Percentiles rank a stretch among this genome's conserved stretches.
phyloP scores from a whole-genome alignment of 1,140 invertebrate genomes.

The Plectrocnemia conspersa region DNA sequence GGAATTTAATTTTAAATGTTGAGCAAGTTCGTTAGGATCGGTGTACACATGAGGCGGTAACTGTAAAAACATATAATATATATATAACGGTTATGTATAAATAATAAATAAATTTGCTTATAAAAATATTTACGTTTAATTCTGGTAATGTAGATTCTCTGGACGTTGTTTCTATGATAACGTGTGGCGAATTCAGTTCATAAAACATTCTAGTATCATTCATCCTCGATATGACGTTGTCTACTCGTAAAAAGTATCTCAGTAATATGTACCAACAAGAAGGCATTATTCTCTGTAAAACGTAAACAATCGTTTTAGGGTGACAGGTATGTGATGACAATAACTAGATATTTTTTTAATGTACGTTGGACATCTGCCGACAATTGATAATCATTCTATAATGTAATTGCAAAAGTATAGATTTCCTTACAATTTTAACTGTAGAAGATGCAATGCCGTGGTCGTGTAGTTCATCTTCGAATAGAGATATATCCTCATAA shows the following conservation, averaged over 20 bases:
- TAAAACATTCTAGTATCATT: slow-evolving; percentile 92
- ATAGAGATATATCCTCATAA: slow-evolving; percentile 89
- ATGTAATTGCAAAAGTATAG: not conserved
- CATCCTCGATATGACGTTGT: slow-evolving; percentile 82
- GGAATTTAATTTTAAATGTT: slow-evolving; percentile 20
- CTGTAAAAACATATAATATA: slow-evolving; percentile 22
- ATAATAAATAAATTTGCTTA: not conserved
- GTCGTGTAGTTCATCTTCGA: slow-evolving; percentile 98
- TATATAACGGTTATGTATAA: not conserved
- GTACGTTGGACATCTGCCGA: too few species aligned
- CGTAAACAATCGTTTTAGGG: too few species aligned
- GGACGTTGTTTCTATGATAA: slow-evolving; percentile 72
- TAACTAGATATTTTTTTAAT: too few species aligned
- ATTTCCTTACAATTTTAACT: slow-evolving; percentile 86
- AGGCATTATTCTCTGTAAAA: slow-evolving; percentile 90
- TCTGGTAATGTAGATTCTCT: slow-evolving; percentile 66
- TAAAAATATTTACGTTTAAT: slow-evolving; percentile 46
- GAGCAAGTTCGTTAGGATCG: slow-evolving; percentile 26
- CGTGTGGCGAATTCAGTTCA: slow-evolving; percentile 68
- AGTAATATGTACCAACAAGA: slow-evolving; percentile 87
- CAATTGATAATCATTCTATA: not conserved
- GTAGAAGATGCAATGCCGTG: slow-evolving; percentile 87
- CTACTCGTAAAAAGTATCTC: slow-evolving; percentile 90
- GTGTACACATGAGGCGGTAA: slow-evolving; percentile 21
- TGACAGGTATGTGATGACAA: too few species aligned